Evolutionary conservation across 2,113 vertebrate genomes (phyloP), one percentile per base, ranked within the genome.

Genomic region (Phalacrocorax brasilianus): DNA sequence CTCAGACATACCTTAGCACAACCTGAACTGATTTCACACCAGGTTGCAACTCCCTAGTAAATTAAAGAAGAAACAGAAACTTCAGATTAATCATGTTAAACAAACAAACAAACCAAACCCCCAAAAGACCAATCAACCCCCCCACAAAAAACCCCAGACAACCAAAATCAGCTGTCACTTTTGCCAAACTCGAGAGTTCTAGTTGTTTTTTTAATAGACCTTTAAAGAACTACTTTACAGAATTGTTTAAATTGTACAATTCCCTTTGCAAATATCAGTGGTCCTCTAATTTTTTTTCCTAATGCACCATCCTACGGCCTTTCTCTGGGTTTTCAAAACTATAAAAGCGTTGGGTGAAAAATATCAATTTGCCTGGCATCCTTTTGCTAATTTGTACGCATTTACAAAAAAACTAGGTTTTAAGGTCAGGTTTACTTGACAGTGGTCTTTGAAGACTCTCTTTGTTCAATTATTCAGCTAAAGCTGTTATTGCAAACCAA

Each of bases 21-120:
- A 99, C 99, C 97, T 99, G 99, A 97, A 99, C 99, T 0, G 99
- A 99, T 96, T 99, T 98, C 75, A 99, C 98, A 76, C 99, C 99
- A 0, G 99, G 98, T 20, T 99, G 99, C 97, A 99, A 97, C 94
- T 99, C 99, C 96, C 99, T 99, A 91, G 33, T 12, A 80, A 77
- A 90, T 58, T 5, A 40, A 92, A 93, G 52, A 81, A 85, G 22
- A 85, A 53, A 59, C 23, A 62, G 28, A 62, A 83, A 49, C 0
- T 19, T 88, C 47, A 33, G 16, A 38, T 92, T 63, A 75, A 53
- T 82, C 50, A 28, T 4, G 12, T 27, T 14, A 28, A 56, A 12
- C 12, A 22, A 56, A 21, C 11, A 50, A 40, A 14, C 2, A 6
- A 33, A 11, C 55, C 55, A 30, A 33, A 11, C 56, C 56, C 32